These are phyloP conservation scores for Mylabris phalerata DNA, from an alignment of 1,140 invertebrate species.

Conservation along the genomic window DNA sequence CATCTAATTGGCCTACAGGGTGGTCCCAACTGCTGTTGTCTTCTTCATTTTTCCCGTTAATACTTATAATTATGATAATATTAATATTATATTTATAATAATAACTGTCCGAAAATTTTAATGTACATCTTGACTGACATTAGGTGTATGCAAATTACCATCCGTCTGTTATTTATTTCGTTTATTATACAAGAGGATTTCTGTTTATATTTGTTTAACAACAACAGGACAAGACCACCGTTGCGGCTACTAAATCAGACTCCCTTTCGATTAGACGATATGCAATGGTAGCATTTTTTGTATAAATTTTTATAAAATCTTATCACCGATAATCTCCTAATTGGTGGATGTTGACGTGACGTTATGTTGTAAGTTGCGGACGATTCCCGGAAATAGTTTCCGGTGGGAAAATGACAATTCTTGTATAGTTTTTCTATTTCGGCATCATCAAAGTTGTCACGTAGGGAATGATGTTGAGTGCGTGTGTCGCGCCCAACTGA, in stretches of 20 bases:
- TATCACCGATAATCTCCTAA: too few relatives aligned
- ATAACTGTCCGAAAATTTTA: not conserved
- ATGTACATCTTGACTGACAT: not conserved
- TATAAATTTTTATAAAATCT: too few relatives aligned
- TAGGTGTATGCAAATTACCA: not conserved
- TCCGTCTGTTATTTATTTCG: not conserved
- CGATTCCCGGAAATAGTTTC: too few relatives aligned
- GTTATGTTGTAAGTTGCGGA: too few relatives aligned
- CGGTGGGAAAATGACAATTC: too few relatives aligned
- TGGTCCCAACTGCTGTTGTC: constrained; percentile 11
- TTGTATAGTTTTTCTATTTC: not conserved
- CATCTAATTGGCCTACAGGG: constrained; percentile 26
- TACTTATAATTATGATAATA: not conserved
- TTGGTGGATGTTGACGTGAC: too few relatives aligned
- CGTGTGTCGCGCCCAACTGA: constrained; percentile 23
- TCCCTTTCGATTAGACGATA: too few relatives aligned
- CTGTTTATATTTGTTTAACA: too few relatives aligned
- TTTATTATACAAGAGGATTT: too few relatives aligned
- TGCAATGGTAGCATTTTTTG: too few relatives aligned
- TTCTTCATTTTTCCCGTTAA: too few relatives aligned
- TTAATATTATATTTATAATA: not conserved
- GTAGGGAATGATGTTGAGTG: constrained; percentile 12
- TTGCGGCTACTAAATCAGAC: constrained; percentile 16
- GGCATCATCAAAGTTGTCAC: constrained; percentile 22
- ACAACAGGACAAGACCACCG: constrained; percentile 12